Evolutionary conservation across 2,113 vertebrate genomes (phyloP).

Genomic region (Diadophis punctatus): DNA sequence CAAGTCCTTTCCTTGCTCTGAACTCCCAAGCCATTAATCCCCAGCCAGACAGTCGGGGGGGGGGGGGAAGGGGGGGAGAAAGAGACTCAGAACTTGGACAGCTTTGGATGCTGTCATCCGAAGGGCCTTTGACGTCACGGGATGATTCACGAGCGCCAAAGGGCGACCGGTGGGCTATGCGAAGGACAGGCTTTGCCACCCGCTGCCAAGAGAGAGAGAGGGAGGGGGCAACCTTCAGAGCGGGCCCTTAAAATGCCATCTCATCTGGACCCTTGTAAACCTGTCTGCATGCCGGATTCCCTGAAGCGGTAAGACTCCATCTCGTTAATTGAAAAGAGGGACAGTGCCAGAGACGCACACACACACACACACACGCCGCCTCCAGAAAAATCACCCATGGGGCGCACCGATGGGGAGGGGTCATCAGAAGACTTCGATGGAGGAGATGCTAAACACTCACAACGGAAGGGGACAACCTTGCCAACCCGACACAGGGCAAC

Average conservation of each 20-base stretch:
- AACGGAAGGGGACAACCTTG: no score
- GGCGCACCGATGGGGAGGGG: not conserved
- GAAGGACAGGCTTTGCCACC: not conserved
- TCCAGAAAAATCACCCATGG: not conserved
- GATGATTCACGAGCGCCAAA: accelerated
- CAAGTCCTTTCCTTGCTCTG: not conserved
- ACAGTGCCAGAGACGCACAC: conserved; percentile 19
- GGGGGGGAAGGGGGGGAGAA: no score
- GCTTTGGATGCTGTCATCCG: not conserved
- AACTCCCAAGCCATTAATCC: not conserved
- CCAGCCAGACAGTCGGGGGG: not conserved
- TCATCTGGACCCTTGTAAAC: conserved; percentile 36
- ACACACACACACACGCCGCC: not conserved
- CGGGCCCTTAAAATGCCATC: conserved; percentile 22
- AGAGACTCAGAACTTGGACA: not conserved
- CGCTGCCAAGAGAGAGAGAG: conserved; percentile 31
- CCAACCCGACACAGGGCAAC: no score
- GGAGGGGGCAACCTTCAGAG: conserved; percentile 49
- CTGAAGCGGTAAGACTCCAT: conserved; percentile 35
- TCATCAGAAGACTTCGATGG: not conserved
- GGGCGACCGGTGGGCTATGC: no score
- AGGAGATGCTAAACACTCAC: no score
- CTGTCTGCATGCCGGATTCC: conserved; percentile 44
- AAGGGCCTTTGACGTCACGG: not conserved
- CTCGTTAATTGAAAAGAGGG: conserved; percentile 47